Evolutionary conservation across 2,888 invertebrate species (phyloP), one percentile per base, ranked within the genome.

Genomic region (Hymenopus coronatus): DNA sequence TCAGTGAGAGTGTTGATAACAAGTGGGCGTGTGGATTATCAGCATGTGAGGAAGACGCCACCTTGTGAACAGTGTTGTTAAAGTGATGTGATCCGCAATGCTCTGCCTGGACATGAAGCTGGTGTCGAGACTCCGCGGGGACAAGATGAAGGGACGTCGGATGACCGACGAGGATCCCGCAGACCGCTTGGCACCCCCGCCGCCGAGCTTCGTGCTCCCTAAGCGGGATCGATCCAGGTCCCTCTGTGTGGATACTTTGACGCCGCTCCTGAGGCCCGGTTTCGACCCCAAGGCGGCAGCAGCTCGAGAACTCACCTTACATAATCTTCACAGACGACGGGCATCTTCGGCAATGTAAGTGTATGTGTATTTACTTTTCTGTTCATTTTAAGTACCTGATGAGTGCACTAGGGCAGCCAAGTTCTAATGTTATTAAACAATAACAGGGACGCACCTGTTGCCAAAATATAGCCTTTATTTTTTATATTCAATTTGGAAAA

Each of bases 171-270:
- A 88, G 84, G 88, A 86, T 88, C 89, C 88, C 82, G 54, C 84
- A 25, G 88, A 83, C 81, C 81, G 83, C 0, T 25, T 81, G n/a
- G 86, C 81, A 27, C 87, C 82, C 70, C 86, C 87, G 28, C 82
- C 84, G 82, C n/a, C 86, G 82, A 54, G 40, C 54, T 54, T 88
- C 28, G 40, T 86, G n/a, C 86, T 88, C 27, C 89, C 90, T 70
- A 90, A 92, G 88, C 90, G 92, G 82, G 93, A 93, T 91, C 91
- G 93, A 83, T 93, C 93, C 81, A 91, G 92, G 89, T 93, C 93
- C 9, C 91, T 93, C 84, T 93, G 93, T 90, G 93, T 93, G 85
- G 92, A 91, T 89, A 91, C 91, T 89, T 90, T 91, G 90, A 91
- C 92, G 30, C 90, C 91, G 8, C 91, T 92, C 70, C 91, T 92